A percentile compares a stretch with the other conserved stretches of the same genome.
phyloP scores from a whole-genome alignment of 2,888 invertebrate genomes.

The Strigamia transsilvanica region DNA sequence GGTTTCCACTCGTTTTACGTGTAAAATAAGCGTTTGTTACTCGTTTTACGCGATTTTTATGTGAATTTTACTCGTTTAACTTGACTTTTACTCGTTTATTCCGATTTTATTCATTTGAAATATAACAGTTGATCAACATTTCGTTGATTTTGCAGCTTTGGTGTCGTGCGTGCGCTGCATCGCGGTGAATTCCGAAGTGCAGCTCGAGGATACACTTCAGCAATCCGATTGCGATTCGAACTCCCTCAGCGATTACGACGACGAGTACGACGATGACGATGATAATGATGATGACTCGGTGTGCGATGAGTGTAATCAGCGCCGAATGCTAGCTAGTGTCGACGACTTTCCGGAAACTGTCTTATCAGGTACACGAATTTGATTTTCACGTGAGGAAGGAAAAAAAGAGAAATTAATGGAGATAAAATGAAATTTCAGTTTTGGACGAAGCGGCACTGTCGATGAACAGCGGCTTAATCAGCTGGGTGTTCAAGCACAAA shows the following conservation, averaged over 20 bases:
- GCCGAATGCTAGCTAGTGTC: constrained; percentile 83
- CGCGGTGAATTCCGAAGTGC: constrained; percentile 69
- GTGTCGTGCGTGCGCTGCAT: constrained; percentile 93
- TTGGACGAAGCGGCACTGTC: constrained; percentile 91
- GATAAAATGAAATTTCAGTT: constrained; percentile 50
- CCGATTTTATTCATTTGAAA: too few species aligned
- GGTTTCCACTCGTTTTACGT: too few species aligned
- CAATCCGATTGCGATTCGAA: constrained; percentile 54
- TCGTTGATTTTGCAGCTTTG: constrained; percentile 68
- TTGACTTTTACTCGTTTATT: too few species aligned
- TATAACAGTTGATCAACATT: too few species aligned
- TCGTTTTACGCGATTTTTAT: too few species aligned
- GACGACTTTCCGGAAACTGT: constrained; percentile 91
- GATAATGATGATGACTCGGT: constrained; percentile 67
- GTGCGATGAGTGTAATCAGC: constrained; percentile 89
- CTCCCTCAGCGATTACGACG: constrained; percentile 51
- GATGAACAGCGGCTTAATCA: constrained; percentile 87
- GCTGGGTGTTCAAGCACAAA: constrained; percentile 87
- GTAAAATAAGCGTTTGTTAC: too few species aligned
- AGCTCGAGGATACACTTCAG: constrained; percentile 56
- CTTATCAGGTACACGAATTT: constrained; percentile 59
- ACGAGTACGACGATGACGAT: constrained; percentile 45
- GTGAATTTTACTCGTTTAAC: too few species aligned
- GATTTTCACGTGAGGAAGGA: background rate
- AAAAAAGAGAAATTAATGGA: background rate